Percentiles rank a stretch among this genome's conserved stretches.
Evolutionary conservation across 2,888 invertebrate species (phyloP).

Genomic region (Lasioglossum vierecki): DNA sequence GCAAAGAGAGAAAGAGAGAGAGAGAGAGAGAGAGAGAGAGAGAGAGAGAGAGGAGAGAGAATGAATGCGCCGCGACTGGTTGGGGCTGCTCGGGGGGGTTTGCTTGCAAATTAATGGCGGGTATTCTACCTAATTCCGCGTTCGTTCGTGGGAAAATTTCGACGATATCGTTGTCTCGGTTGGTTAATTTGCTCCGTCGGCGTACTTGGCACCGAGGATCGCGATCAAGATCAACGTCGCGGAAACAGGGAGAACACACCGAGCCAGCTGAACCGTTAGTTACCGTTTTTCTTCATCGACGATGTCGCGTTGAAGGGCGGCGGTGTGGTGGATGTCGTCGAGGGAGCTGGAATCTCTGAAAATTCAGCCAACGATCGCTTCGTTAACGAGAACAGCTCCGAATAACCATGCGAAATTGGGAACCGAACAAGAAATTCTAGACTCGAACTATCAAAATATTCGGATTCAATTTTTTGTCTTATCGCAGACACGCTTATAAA

Average conservation of each 20-base stretch:
- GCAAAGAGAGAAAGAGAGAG: not conserved
- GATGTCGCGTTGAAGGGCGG: constrained; percentile 86
- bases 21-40: not conserved
- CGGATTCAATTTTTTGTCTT: too few species aligned
- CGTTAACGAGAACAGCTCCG: not conserved
- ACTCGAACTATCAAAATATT: too few species aligned
- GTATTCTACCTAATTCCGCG: constrained; percentile 62
- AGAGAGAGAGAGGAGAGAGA: not conserved
- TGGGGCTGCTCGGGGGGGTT: not conserved
- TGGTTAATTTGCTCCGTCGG: constrained; percentile 6
- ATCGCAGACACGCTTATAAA: too few species aligned
- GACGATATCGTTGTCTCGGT: constrained; percentile 19
- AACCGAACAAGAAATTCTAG: not conserved
- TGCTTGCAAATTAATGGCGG: constrained; percentile 47
- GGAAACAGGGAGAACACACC: constrained; percentile 31
- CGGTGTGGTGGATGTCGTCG: constrained; percentile 89
- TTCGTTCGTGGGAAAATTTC: constrained; percentile 34
- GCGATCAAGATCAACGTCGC: constrained; percentile 29
- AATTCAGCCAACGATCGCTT: not conserved
- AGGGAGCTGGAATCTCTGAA: constrained; percentile 94
- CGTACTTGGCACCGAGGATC: not conserved
- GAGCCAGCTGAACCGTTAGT: constrained; percentile 63
- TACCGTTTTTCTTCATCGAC: constrained; percentile 88
- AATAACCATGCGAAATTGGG: not conserved
- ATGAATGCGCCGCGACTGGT: constrained; percentile 23